These are phyloP conservation scores for Notamacropus eugenii DNA, from an alignment of 2,797 vertebrate genomes.

Conservation along the genomic window DNA sequence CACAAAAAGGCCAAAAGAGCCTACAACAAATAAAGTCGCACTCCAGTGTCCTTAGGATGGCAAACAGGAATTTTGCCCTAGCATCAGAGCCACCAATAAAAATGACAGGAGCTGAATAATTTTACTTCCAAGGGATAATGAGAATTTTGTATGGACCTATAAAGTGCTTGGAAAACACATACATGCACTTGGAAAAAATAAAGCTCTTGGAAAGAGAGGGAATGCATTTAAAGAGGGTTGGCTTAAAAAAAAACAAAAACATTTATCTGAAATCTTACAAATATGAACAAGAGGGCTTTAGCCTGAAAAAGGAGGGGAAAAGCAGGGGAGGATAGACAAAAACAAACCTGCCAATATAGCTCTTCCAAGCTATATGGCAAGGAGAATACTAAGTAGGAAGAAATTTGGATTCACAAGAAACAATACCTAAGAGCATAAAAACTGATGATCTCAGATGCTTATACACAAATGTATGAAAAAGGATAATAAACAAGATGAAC, in stretches of 20 bases:
- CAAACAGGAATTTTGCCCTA: neutral
- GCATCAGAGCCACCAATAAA: neutral
- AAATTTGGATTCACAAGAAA: neutral
- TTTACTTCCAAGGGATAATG: neutral
- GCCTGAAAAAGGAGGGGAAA: neutral
- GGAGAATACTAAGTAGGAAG: neutral
- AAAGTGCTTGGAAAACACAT: neutral
- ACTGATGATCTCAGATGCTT: neutral
- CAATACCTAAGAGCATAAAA: neutral
- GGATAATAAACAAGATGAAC: neutral
- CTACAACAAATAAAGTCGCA: neutral
- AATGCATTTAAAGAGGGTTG: neutral
- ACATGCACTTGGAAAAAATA: neutral
- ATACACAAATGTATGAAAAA: neutral
- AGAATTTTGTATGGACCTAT: neutral
- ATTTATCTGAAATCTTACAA: neutral
- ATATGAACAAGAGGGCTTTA: neutral
- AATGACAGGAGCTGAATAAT: neutral
- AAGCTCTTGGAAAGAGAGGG: neutral
- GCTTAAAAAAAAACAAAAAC: neutral
- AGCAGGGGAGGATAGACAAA: neutral
- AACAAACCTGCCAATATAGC: neutral
- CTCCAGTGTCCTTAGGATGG: neutral
- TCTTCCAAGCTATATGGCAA: neutral
- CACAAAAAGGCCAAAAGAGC: neutral